These are phyloP conservation scores for Thereuonema tuberculata DNA, from an alignment of 1,140 invertebrate genomes.

Conservation along the genomic window DNA sequence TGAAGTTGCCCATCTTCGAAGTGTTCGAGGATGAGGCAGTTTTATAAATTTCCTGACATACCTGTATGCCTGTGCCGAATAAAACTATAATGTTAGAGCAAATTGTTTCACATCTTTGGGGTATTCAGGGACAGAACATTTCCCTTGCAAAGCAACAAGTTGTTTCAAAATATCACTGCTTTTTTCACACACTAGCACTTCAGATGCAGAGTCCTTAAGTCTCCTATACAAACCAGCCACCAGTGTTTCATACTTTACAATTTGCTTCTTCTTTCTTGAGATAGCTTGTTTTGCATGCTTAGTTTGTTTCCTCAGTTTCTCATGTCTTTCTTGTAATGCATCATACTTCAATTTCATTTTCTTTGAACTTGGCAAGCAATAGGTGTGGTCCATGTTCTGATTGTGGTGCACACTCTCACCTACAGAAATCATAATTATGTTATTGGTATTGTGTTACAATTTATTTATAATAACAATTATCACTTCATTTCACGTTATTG, in stretches of 20 bases:
- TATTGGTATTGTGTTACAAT: too few relatives aligned
- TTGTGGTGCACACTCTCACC: too few relatives aligned
- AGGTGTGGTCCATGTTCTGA: too few relatives aligned
- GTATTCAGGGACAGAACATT: not conserved
- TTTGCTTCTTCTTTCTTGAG: not conserved
- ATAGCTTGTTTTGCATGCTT: too few relatives aligned
- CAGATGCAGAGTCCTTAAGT: not conserved
- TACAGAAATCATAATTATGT: too few relatives aligned
- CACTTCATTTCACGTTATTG: too few relatives aligned
- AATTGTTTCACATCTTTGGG: conserved; percentile 19
- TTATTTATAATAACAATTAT: too few relatives aligned
- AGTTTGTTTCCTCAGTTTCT: too few relatives aligned
- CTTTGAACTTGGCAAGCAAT: too few relatives aligned
- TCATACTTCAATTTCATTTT: too few relatives aligned
- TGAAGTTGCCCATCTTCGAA: conserved; percentile 27
- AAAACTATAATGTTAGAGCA: conserved; percentile 31
- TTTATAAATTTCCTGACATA: conserved; percentile 30
- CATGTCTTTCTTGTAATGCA: too few relatives aligned
- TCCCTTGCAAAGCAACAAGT: not conserved
- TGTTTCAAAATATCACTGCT: not conserved
- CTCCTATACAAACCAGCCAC: not conserved
- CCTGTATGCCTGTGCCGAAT: conserved; percentile 27
- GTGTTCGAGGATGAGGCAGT: conserved; percentile 29
- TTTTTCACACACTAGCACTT: not conserved
- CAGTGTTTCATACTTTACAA: not conserved